A percentile compares a stretch with the other conserved stretches of the same genome.
phyloP scores from a whole-genome alignment of 2,888 invertebrate species.

The Teinopalpus imperialis region DNA sequence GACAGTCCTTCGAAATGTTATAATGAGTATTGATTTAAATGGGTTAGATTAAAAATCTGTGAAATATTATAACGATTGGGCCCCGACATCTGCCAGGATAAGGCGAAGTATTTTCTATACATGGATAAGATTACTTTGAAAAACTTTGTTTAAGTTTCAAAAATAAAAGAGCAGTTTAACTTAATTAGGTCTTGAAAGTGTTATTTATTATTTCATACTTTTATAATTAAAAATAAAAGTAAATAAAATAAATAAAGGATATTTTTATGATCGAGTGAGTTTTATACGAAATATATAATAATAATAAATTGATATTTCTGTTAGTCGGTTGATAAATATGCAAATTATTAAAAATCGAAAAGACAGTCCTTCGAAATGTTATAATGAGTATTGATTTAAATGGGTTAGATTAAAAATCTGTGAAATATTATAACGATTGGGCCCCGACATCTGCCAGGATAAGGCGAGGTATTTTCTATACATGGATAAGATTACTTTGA shows the following conservation, averaged over 20 bases:
- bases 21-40: constrained; percentile 82
- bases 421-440: constrained; percentile 77
- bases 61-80: constrained; percentile 77
- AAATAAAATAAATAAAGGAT: too few species aligned
- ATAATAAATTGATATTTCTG: too few species aligned
- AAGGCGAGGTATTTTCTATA: constrained; percentile 34
- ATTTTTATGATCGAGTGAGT: too few species aligned
- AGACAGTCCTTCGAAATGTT: constrained; percentile 76
- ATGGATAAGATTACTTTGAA: constrained; percentile 52
- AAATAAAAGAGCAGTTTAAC: too few species aligned
- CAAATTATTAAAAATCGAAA: too few species aligned
- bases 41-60: constrained; percentile 76
- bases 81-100: constrained; percentile 53
- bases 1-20: constrained; percentile 76
- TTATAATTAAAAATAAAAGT: too few species aligned
- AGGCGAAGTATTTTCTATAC: constrained; percentile 34
- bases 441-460: constrained; percentile 55
- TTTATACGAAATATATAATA: too few species aligned
- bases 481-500: constrained; percentile 51
- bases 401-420: constrained; percentile 76
- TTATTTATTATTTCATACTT: too few species aligned
- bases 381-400: constrained; percentile 82
- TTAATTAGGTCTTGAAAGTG: too few species aligned
- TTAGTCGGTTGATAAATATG: too few species aligned
- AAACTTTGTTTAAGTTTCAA: too few species aligned